These are phyloP conservation scores for Rapana venosa DNA, from an alignment of 2,888 invertebrate species.

Conservation along the genomic window DNA sequence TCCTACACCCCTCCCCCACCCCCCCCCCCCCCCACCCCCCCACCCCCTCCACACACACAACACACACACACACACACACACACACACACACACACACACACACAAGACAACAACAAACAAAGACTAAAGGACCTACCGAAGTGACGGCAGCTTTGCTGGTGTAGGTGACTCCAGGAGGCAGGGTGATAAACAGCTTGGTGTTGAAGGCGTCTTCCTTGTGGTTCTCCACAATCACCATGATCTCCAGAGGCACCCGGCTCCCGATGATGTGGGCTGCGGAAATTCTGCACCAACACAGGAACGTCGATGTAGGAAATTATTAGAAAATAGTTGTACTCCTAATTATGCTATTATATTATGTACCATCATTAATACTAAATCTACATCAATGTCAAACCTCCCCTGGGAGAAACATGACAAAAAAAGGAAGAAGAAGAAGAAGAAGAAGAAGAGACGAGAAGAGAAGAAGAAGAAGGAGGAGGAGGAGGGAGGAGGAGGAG, in stretches of 20 bases:
- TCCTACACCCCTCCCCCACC: too few species aligned
- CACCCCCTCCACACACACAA: background rate
- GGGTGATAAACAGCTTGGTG: slow-evolving; percentile 84
- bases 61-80: background rate
- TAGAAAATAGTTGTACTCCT: too few species aligned
- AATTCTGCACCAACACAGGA: slow-evolving; percentile 72
- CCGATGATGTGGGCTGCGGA: slow-evolving; percentile 63
- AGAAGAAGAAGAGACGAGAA: too few species aligned
- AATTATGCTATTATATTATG: too few species aligned
- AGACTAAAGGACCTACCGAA: background rate
- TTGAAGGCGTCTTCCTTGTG: slow-evolving; percentile 95
- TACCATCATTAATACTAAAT: too few species aligned
- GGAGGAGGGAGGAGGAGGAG: too few species aligned
- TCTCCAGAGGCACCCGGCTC: slow-evolving; percentile 86
- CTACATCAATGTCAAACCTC: too few species aligned
- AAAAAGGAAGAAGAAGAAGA: too few species aligned
- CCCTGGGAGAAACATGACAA: too few species aligned
- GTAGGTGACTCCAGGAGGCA: slow-evolving; percentile 88
- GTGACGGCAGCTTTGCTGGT: slow-evolving; percentile 79
- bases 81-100: background rate
- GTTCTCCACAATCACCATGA: slow-evolving; percentile 91
- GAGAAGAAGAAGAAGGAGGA: too few species aligned
- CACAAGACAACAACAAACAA: background rate
- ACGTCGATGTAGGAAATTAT: background rate
- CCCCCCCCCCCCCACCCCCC: too few species aligned